phyloP scores from a whole-genome alignment of 2,888 invertebrate genomes.

The Andrena dorsata region DNA sequence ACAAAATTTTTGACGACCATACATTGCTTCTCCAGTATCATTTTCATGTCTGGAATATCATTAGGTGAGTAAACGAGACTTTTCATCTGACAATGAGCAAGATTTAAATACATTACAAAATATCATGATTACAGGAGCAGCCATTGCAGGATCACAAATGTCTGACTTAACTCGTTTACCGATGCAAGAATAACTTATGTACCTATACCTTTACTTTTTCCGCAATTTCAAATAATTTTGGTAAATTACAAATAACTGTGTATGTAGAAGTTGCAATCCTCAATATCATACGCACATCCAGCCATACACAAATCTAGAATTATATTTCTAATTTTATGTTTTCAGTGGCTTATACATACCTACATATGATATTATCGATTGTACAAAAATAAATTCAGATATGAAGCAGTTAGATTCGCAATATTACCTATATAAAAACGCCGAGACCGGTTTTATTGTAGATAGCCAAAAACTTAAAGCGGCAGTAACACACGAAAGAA shows the following conservation, averaged over 20 bases:
- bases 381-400: too few relatives aligned
- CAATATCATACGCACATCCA: neutral
- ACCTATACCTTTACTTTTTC: neutral
- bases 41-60: slow-evolving; percentile 41
- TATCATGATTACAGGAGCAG: slow-evolving; percentile 65
- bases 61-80: slow-evolving; percentile 40
- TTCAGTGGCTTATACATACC: too few relatives aligned
- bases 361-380: too few relatives aligned
- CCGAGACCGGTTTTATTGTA: too few relatives aligned
- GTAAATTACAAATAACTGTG: slow-evolving; percentile 13
- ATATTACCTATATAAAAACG: too few relatives aligned
- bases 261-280: neutral
- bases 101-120: neutral
- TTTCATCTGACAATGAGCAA: neutral
- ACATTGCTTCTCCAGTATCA: slow-evolving; percentile 59
- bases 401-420: too few relatives aligned
- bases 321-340: neutral
- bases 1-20: slow-evolving; percentile 61
- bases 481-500: too few relatives aligned
- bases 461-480: too few relatives aligned
- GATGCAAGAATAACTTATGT: slow-evolving; percentile 66
- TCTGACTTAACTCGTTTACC: slow-evolving; percentile 73
- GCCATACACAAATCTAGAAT: neutral
- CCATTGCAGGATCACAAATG: slow-evolving; percentile 66
- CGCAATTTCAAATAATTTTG: neutral